Evolutionary conservation across 2,888 invertebrate genomes (phyloP), one percentile per base, ranked within the genome.

Genomic region (Himalopsyche kuldschensis): DNA sequence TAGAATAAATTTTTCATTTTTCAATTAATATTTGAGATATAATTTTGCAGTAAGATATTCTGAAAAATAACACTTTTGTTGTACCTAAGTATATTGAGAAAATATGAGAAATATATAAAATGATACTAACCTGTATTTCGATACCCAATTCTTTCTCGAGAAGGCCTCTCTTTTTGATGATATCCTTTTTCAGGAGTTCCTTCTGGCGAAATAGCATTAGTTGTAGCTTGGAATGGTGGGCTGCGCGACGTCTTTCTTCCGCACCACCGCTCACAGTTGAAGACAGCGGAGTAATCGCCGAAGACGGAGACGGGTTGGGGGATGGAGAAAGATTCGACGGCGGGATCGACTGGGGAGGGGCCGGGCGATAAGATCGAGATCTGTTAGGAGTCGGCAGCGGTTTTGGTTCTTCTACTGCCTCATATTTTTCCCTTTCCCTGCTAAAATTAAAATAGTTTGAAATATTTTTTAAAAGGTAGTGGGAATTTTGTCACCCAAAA

Each of bases 141-240:
- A 95, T 95, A 88, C 97, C 96, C 83, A 98, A 92, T 89, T 97
- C 97, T 87, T 97, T 96, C 88, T 98, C 97, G 82, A 98, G 93
- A 20, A 97, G 90, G 1, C 96, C 96, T 87, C 98, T 92, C 89
- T 98, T 98, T 88, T 97, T 96, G 85, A 98, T 93, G 86, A 98
- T 98, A 88, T 98, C 98, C 88, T 97, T 98, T 90, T 98, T 98
- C 78, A 99, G 93, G 87, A 96, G 91, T 89, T 98, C 98, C 89
- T 98, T 98, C 88, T 98, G 98, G 87, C 96, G 94, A 89, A 95
- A 95, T 30, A 97, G 92, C 55, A 96, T 91, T 88, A 95, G 94
- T 89, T 96, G 95, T 86, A 96, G 93, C 87, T 93, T 92, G 15
- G 92, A 93, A 89, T 90, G 92, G 87, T 90, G 93, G 88, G 91